A percentile compares a stretch with the other conserved stretches of the same genome.
Conservation (phyloP, 1,140 invertebrate genomes). For the Panagrolaimus sp. region DNA sequence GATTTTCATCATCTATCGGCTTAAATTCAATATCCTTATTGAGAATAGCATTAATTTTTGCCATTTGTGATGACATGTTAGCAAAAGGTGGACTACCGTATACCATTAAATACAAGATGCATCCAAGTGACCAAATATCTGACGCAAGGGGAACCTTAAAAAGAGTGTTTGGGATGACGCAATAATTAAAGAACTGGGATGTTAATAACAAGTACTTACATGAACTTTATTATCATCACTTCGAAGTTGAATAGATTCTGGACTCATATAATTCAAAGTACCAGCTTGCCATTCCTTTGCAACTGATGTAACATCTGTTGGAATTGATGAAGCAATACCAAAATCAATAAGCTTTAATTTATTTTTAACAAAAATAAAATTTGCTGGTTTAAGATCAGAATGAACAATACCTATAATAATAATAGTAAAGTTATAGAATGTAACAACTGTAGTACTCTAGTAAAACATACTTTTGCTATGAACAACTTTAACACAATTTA, state of each 20-base stretch:
- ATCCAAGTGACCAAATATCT: constrained; percentile 94
- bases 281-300: constrained; percentile 72
- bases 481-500: constrained; percentile 80
- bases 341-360: constrained; percentile 92
- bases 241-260: constrained; percentile 65
- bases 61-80: no score
- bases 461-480: constrained; percentile 73
- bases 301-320: constrained; percentile 80
- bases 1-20: no score
- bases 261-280: constrained; percentile 91
- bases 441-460: no score
- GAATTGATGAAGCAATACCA: constrained; percentile 85
- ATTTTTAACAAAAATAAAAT: constrained; percentile 81
- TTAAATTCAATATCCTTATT: no score
- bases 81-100: constrained; percentile 65
- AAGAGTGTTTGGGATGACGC: no score
- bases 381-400: constrained; percentile 91
- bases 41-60: no score
- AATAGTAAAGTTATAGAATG: no score
- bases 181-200: no score
- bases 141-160: constrained; percentile 78
- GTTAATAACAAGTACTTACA: constrained; percentile 34
- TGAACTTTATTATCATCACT: not conserved
- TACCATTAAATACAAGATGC: constrained; percentile 85
- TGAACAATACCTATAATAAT: constrained; percentile 86